Evolutionary conservation across 1,140 invertebrate species (phyloP).

Genomic region (Microplitis demolitor): DNA sequence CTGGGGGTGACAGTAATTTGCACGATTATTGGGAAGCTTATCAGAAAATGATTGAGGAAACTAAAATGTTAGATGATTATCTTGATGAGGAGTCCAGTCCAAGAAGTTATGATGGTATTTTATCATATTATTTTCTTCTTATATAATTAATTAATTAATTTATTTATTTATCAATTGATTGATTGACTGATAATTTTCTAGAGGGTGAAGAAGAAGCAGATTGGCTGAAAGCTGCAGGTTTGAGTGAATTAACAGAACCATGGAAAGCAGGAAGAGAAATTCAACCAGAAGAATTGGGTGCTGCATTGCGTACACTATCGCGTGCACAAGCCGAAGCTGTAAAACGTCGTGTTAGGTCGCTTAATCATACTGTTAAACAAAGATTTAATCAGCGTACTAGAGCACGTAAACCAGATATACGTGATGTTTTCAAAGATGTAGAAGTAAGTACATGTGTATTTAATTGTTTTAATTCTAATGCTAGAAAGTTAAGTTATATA

Average conservation of each 20-base stretch:
- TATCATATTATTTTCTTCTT: slow-evolving; percentile 7
- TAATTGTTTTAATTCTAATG: not conserved
- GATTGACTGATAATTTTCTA: slow-evolving; percentile 35
- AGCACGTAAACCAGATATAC: slow-evolving; percentile 73
- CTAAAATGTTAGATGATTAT: slow-evolving; percentile 61
- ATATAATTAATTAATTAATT: slow-evolving; percentile 7
- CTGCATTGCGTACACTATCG: slow-evolving; percentile 64
- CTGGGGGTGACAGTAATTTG: slow-evolving; percentile 52
- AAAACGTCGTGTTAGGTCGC: slow-evolving; percentile 72
- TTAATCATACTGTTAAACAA: slow-evolving; percentile 79
- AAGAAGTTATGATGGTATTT: slow-evolving; percentile 54
- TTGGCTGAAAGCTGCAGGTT: slow-evolving; percentile 66
- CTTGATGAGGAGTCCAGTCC: slow-evolving; percentile 60
- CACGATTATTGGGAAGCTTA: slow-evolving; percentile 64
- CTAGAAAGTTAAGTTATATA: not conserved
- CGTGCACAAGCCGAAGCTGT: slow-evolving; percentile 77
- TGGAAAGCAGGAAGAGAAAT: slow-evolving; percentile 68
- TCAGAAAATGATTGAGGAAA: slow-evolving; percentile 60
- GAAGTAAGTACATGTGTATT: slow-evolving; percentile 63
- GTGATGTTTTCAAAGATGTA: slow-evolving; percentile 78
- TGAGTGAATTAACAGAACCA: slow-evolving; percentile 64
- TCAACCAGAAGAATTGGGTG: slow-evolving; percentile 64
- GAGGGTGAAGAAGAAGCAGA: slow-evolving; percentile 67
- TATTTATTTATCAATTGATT: slow-evolving; percentile 6
- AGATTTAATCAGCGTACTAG: slow-evolving; percentile 68